Evolutionary conservation across 2,888 invertebrate species (phyloP).

Genomic region (Limnephilus lunatus): DNA sequence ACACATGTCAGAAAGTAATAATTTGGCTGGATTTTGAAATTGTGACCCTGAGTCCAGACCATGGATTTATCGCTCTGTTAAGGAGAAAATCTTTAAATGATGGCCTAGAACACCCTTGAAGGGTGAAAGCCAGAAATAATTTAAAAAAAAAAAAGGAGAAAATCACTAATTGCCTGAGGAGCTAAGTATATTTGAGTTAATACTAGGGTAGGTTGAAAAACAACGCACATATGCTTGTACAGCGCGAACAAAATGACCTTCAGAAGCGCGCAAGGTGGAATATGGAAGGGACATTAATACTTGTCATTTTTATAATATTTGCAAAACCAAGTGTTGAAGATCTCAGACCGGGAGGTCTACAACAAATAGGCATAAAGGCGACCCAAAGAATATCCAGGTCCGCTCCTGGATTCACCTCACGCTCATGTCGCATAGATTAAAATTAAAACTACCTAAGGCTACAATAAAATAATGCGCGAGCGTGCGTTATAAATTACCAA

Average conservation of each 20-base stretch:
- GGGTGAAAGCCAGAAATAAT: too few species aligned
- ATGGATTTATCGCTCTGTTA: background rate
- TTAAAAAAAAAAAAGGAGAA: too few species aligned
- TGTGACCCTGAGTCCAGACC: background rate
- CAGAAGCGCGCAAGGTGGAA: too few species aligned
- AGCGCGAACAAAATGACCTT: too few species aligned
- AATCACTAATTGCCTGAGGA: too few species aligned
- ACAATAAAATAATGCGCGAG: conserved; percentile 52
- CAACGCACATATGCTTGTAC: too few species aligned
- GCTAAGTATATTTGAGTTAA: background rate
- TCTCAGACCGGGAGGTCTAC: too few species aligned
- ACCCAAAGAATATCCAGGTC: background rate
- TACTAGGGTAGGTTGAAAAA: background rate
- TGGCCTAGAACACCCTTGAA: too few species aligned
- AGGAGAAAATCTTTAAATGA: too few species aligned
- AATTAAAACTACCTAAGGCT: conserved; percentile 41
- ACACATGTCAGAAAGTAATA: background rate
- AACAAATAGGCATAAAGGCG: too few species aligned
- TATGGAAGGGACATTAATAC: too few species aligned
- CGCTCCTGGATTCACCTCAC: background rate
- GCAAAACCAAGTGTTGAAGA: background rate
- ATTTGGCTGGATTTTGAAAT: background rate
- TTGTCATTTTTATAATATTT: background rate
- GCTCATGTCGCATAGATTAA: conserved; percentile 44
- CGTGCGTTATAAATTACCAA: conserved; percentile 59